Conservation (phyloP, 1,140 invertebrate genomes). For the Drosophila oshimai region DNA sequence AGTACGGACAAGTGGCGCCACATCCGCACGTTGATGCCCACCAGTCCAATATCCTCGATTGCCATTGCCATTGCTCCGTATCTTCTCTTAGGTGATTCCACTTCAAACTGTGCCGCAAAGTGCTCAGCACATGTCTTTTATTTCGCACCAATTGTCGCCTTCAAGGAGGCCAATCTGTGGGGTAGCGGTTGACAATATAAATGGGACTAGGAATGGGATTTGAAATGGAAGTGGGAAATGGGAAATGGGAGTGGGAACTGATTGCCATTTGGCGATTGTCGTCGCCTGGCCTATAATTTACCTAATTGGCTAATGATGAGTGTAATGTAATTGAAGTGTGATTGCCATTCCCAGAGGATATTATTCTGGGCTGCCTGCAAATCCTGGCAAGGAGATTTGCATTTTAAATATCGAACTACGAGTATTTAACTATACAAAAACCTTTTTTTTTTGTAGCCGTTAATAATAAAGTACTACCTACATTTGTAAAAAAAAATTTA, state of each 20-base stretch:
- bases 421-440: too few relatives aligned
- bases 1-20: constrained; percentile 63
- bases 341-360: background rate
- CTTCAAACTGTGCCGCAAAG: constrained; percentile 62
- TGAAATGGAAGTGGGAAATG: background rate
- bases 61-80: constrained; percentile 5
- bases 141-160: constrained; percentile 47
- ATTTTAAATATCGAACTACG: background rate
- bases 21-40: constrained; percentile 68
- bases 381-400: background rate
- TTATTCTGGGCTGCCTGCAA: background rate
- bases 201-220: constrained; percentile 9
- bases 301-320: constrained; percentile 56
- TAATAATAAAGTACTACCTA: too few relatives aligned
- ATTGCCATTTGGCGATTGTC: constrained; percentile 36
- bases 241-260: constrained; percentile 2
- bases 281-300: constrained; percentile 62
- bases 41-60: constrained; percentile 59
- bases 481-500: too few relatives aligned
- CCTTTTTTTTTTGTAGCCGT: too few relatives aligned
- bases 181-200: constrained; percentile 8
- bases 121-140: constrained; percentile 69
- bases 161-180: constrained; percentile 15
- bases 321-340: constrained; percentile 30
- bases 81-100: constrained; percentile 5